Percentiles rank a stretch among this genome's conserved stretches.
Conservation (phyloP, 2,113 vertebrate genomes). For the Brachypodius melanocephalos region DNA sequence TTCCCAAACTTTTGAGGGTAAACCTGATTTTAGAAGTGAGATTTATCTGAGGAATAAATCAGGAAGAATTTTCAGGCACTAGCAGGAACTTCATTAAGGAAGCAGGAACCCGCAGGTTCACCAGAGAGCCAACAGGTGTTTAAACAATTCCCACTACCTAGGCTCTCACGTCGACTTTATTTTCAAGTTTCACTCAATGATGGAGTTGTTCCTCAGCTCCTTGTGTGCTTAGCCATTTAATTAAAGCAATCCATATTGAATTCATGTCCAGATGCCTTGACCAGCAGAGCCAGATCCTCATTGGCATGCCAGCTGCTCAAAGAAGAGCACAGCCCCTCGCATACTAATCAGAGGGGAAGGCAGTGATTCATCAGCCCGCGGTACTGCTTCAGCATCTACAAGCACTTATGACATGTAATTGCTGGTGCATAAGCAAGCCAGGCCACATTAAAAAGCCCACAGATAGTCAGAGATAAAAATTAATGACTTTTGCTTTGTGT, state of each 20-base stretch:
- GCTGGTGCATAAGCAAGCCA: slow-evolving; percentile 84
- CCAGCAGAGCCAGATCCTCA: slow-evolving; percentile 80
- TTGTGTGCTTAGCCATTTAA: slow-evolving; percentile 82
- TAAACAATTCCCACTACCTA: slow-evolving; percentile 55
- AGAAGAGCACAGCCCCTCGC: slow-evolving; percentile 74
- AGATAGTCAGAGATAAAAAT: slow-evolving; percentile 88
- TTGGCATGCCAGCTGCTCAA: slow-evolving; percentile 84
- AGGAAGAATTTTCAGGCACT: neutral
- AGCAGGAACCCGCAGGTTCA: neutral
- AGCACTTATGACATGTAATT: slow-evolving; percentile 87
- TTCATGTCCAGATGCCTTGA: slow-evolving; percentile 84
- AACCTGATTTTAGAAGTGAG: neutral
- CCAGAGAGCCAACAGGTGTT: slow-evolving; percentile 34
- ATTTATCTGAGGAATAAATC: neutral
- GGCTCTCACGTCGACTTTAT: slow-evolving; percentile 63
- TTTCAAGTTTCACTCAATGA: slow-evolving; percentile 79
- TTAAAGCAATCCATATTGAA: slow-evolving; percentile 86
- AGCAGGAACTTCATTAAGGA: neutral
- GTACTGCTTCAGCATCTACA: slow-evolving; percentile 82
- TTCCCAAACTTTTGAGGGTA: slow-evolving; percentile 30
- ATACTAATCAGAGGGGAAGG: slow-evolving; percentile 80
- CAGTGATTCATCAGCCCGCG: slow-evolving; percentile 81
- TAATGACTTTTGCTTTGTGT: slow-evolving; percentile 89
- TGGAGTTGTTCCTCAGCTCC: slow-evolving; percentile 80
- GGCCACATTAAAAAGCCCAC: slow-evolving; percentile 86